Conservation (phyloP, 2,113 vertebrate genomes). For the Bufo gargarizans region DNA sequence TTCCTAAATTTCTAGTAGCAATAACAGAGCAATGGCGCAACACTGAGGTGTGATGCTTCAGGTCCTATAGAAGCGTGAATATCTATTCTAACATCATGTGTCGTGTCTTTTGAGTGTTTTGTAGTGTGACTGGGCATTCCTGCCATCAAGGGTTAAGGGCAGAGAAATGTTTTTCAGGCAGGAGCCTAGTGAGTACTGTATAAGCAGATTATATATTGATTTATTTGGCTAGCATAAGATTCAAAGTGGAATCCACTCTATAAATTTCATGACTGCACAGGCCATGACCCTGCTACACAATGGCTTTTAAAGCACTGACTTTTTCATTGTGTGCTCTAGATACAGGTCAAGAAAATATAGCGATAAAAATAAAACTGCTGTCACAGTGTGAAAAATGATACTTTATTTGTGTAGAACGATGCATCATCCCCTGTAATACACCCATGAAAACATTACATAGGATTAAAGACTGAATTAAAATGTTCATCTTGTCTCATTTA, state of each 20-base stretch:
- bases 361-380: neutral
- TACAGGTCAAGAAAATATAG: neutral
- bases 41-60: too few relatives aligned
- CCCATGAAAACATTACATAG: neutral
- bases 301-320: neutral
- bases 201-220: slow-evolving; percentile 40
- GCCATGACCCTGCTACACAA: neutral
- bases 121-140: neutral
- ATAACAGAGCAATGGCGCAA: too few relatives aligned
- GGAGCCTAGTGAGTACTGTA: slow-evolving; percentile 6
- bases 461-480: neutral
- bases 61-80: neutral
- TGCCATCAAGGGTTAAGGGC: neutral
- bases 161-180: neutral
- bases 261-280: neutral
- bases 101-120: neutral
- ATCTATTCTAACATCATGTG: neutral
- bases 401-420: neutral
- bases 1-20: too few relatives aligned
- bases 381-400: neutral
- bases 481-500: too few relatives aligned
- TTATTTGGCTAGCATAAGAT: neutral
- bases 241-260: neutral
- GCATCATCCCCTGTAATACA: neutral
- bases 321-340: neutral